phyloP scores from a whole-genome alignment of 2,888 invertebrate species.

The Trichopria drosophilae region DNA sequence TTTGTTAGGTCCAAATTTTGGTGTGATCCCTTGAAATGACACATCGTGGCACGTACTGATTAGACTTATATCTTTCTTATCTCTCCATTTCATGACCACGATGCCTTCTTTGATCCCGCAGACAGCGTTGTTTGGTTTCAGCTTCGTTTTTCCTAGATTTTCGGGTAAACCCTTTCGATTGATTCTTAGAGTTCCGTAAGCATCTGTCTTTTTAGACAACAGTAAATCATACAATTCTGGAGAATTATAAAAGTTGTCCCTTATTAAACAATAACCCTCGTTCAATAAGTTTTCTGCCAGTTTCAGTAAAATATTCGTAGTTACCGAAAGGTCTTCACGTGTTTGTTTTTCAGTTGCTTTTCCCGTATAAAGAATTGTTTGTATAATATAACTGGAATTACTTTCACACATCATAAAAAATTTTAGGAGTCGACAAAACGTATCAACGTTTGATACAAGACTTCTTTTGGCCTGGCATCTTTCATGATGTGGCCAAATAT shows the following conservation, averaged over 20 bases:
- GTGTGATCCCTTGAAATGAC: neutral
- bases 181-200: too few species aligned
- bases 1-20: neutral
- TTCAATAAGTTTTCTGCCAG: neutral
- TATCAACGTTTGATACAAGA: too few species aligned
- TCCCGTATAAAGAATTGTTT: neutral
- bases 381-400: neutral
- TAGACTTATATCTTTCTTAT: neutral
- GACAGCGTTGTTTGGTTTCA: neutral
- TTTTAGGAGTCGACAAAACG: too few species aligned
- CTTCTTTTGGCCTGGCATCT: too few species aligned
- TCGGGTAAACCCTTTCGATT: neutral
- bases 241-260: neutral
- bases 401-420: too few species aligned
- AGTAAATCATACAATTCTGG: neutral
- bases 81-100: neutral
- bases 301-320: neutral
- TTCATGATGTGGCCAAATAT: too few species aligned
- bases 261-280: neutral
- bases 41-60: constrained; percentile 2
- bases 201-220: neutral
- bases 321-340: neutral
- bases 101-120: neutral
- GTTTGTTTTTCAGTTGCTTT: neutral
- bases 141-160: neutral